phyloP scores from a whole-genome alignment of 2,888 invertebrate genomes.

The Notocelia uddmanniana region DNA sequence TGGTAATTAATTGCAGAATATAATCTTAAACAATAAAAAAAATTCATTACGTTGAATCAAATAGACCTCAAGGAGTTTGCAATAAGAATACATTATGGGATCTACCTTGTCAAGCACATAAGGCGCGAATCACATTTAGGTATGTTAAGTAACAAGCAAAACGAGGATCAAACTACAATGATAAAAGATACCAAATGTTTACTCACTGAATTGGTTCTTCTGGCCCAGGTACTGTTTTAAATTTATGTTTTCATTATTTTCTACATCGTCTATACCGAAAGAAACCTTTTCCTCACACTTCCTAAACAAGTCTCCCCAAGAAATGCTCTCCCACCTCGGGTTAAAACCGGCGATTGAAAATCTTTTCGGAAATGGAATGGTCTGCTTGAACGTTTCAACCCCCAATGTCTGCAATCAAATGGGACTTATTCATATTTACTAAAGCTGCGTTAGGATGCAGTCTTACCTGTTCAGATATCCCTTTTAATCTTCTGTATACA shows the following conservation, averaged over 20 bases:
- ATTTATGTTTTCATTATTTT: slow-evolving; percentile 63
- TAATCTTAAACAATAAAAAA: too few relatives aligned
- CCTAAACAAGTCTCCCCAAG: slow-evolving; percentile 59
- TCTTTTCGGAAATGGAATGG: slow-evolving; percentile 53
- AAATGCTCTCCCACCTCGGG: slow-evolving; percentile 73
- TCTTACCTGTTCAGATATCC: neutral
- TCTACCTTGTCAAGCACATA: neutral
- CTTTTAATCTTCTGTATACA: too few relatives aligned
- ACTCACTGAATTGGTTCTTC: slow-evolving; percentile 53
- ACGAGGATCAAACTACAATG: neutral
- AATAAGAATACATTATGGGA: too few relatives aligned
- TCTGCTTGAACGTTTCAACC: slow-evolving; percentile 61
- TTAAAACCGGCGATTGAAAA: slow-evolving; percentile 63
- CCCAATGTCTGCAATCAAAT: slow-evolving; percentile 55
- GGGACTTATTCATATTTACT: neutral
- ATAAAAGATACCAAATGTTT: neutral
- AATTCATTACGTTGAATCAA: too few relatives aligned
- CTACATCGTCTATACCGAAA: slow-evolving; percentile 57
- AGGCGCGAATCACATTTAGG: neutral
- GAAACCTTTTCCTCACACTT: slow-evolving; percentile 62
- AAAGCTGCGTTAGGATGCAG: neutral
- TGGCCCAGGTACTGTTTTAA: slow-evolving; percentile 59
- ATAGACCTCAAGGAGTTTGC: neutral
- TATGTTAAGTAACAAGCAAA: neutral
- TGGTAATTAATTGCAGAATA: too few relatives aligned